Evolutionary conservation across 1,140 invertebrate genomes (phyloP), one percentile per base, ranked within the genome.

Genomic region (Spodoptera litura): DNA sequence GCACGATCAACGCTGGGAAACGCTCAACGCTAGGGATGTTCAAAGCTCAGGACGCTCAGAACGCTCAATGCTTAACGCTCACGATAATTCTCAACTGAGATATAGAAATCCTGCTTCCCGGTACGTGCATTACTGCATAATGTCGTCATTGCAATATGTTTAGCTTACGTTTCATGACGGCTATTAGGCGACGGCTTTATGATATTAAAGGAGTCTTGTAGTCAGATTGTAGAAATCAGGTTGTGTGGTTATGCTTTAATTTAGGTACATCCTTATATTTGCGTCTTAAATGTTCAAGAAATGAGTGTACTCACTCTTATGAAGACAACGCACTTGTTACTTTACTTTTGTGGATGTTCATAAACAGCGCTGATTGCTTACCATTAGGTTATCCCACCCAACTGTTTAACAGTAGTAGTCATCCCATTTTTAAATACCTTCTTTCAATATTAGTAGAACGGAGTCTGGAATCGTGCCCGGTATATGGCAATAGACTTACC

Each of bases 71-170:
- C 38, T 35, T 38, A 20, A 6, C 11, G 68, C 52, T 25, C 55
- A 62, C 53, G 71, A 79, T 79, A 70, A 79, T 79, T 74, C 71
- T 70, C 62, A 38, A n/a, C 72, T n/a, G 62, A 56, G 66, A 59
- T 15, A 59, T n/a, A 68, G 64, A 59, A 58, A 53, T 70, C 53
- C 78, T 27, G 25, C 77, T 58, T 59, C 53, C 38, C 31, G 59
- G 71, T 51, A 49, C 56, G 35, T 51, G 72, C 62, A 73, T 78
- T 56, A 73, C 38, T 77, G 55, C 53, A 62, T 76, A 64, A 53
- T 64, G 73, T 56, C 53, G n/a, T 10, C 10, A 58, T 62, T 11
- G 72, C 72, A 75, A 62, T 75, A 75, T 75, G n/a, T 75, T 75
- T 62, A 62, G 72, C 72, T 75, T 75, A 75, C 49, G 49, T 44